Evolutionary conservation across 2,113 vertebrate species (phyloP).

Genomic region (Sebastes fasciatus): DNA sequence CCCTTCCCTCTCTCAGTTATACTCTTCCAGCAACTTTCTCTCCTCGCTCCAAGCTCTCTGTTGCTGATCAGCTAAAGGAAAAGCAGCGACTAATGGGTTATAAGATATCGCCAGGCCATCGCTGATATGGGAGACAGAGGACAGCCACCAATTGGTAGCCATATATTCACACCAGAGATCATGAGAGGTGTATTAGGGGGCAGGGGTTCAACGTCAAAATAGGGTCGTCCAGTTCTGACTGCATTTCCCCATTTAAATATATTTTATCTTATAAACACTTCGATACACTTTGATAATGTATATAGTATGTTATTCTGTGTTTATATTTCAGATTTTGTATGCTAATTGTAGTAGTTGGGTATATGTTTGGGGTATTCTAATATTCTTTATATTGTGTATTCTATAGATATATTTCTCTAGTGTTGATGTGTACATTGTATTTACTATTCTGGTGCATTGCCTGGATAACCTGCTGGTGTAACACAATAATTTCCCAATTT

Average conservation of each 20-base stretch:
- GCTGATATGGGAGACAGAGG: slow-evolving; percentile 12
- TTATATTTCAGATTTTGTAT: no score
- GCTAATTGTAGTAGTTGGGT: no score
- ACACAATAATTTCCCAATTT: no score
- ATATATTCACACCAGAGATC: not conserved
- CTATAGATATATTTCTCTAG: no score
- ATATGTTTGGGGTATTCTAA: no score
- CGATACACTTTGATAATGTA: no score
- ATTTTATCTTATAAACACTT: no score
- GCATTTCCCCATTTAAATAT: not conserved
- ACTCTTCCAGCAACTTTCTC: slow-evolving; percentile 29
- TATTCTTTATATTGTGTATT: no score
- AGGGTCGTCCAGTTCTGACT: not conserved
- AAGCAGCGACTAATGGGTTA: slow-evolving; percentile 21
- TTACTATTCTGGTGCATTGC: no score
- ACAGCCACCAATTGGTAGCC: not conserved
- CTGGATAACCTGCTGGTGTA: no score
- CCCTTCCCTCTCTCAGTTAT: not conserved
- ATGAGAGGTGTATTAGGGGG: not conserved
- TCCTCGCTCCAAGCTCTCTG: slow-evolving; percentile 3
- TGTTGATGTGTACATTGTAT: no score
- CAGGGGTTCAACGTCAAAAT: not conserved
- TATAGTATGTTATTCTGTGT: no score
- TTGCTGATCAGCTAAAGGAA: slow-evolving; percentile 31
- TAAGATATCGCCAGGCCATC: not conserved